Conservation (phyloP, 2,797 vertebrate genomes). For the Taeniopygia guttata region DNA sequence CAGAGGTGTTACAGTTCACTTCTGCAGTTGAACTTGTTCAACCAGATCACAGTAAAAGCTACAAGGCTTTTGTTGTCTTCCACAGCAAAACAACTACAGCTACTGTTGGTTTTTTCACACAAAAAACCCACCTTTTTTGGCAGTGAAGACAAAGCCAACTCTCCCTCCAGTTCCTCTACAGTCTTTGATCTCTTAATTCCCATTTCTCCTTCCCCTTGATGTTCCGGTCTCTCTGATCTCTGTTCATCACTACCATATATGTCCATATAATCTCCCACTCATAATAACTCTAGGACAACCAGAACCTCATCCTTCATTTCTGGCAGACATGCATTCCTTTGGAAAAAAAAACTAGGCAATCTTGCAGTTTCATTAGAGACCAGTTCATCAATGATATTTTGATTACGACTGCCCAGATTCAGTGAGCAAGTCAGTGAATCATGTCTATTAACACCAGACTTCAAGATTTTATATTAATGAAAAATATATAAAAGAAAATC, state of each 20-base stretch:
- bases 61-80: background rate
- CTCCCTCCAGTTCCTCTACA: conserved; percentile 19
- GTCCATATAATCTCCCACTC: background rate
- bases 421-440: background rate
- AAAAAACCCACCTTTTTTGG: conserved; percentile 11
- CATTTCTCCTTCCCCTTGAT: conserved; percentile 41
- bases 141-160: conserved; percentile 48
- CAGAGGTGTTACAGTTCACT: background rate
- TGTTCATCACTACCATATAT: conserved; percentile 33
- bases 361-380: background rate
- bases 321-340: background rate
- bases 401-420: background rate
- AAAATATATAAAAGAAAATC: background rate
- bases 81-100: background rate
- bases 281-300: background rate
- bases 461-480: background rate
- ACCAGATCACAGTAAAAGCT: background rate
- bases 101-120: background rate
- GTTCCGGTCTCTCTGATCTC: conserved; percentile 43
- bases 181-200: conserved; percentile 58
- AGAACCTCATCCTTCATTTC: background rate
- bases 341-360: background rate
- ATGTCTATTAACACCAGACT: background rate
- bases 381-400: background rate
- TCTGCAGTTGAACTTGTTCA: background rate